These are phyloP conservation scores for Pyrrhosoma nymphula DNA, from an alignment of 2,888 invertebrate genomes.

Conservation along the genomic window DNA sequence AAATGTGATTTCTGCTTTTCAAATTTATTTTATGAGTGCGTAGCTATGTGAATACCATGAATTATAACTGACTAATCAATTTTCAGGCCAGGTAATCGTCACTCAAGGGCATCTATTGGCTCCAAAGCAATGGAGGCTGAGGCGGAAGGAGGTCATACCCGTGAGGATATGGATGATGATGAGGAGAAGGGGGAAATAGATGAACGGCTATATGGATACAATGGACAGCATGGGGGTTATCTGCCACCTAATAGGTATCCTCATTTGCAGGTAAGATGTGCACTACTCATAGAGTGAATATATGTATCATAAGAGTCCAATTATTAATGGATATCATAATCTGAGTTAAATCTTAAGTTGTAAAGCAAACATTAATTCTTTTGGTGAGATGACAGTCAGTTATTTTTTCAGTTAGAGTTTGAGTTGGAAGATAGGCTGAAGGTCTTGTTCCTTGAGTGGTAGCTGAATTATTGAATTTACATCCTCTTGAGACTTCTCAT, in stretches of 20 bases:
- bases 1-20: background rate
- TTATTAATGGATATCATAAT: too few relatives aligned
- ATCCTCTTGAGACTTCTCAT: too few relatives aligned
- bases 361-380: too few relatives aligned
- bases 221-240: constrained; percentile 59
- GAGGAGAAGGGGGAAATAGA: constrained; percentile 42
- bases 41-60: background rate
- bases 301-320: too few relatives aligned
- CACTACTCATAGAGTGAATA: too few relatives aligned
- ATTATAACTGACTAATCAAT: background rate
- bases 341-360: too few relatives aligned
- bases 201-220: constrained; percentile 46
- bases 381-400: too few relatives aligned
- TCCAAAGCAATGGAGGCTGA: constrained; percentile 50
- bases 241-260: constrained; percentile 78
- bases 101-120: constrained; percentile 25
- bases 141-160: background rate
- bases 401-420: too few relatives aligned
- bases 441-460: too few relatives aligned
- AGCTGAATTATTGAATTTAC: too few relatives aligned
- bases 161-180: constrained; percentile 54
- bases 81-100: constrained; percentile 58
- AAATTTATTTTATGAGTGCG: background rate
- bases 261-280: constrained; percentile 82
- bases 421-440: too few relatives aligned